Evolutionary conservation across 1,140 invertebrate species (phyloP).

Genomic region (Drosophila bocki): DNA sequence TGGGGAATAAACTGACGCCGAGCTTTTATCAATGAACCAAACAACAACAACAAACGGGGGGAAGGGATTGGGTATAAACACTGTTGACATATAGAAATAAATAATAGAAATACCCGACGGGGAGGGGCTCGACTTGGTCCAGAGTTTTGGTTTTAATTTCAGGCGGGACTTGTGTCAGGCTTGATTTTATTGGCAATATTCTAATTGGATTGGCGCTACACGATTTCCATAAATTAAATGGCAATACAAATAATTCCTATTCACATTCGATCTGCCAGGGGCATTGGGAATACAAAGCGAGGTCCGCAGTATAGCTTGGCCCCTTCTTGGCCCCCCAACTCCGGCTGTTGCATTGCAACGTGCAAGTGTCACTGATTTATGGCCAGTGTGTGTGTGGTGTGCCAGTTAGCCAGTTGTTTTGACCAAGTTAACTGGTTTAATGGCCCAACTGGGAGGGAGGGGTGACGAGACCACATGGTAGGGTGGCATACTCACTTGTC

Average conservation of each 20-base stretch:
- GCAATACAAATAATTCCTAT: slow-evolving; percentile 61
- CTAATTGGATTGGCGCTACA: slow-evolving; percentile 71
- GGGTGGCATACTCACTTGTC: slow-evolving; percentile 61
- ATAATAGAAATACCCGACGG: slow-evolving; percentile 8
- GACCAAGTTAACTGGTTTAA: slow-evolving; percentile 80
- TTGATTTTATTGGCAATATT: slow-evolving; percentile 47
- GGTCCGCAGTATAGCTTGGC: slow-evolving; percentile 12
- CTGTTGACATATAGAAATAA: slow-evolving; percentile 15
- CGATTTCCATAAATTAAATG: slow-evolving; percentile 74
- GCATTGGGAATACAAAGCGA: slow-evolving; percentile 17
- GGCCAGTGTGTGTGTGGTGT: slow-evolving; percentile 50
- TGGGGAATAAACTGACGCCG: slow-evolving; percentile 31
- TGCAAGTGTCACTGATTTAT: slow-evolving; percentile 82
- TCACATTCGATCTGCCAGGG: slow-evolving; percentile 44
- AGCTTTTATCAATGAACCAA: slow-evolving; percentile 69
- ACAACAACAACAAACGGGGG: background rate
- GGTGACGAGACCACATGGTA: background rate
- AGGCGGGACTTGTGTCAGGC: slow-evolving; percentile 6
- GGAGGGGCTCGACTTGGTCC: slow-evolving; percentile 37
- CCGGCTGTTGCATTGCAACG: slow-evolving; percentile 48
- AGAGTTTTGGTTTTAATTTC: slow-evolving; percentile 22
- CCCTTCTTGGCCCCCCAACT: slow-evolving; percentile 13
- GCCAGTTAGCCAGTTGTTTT: slow-evolving; percentile 64
- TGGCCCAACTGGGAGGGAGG: slow-evolving; percentile 41
- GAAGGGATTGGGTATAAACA: background rate